phyloP scores from a whole-genome alignment of 2,797 vertebrate genomes.

The Hypotaenidia okinawae region DNA sequence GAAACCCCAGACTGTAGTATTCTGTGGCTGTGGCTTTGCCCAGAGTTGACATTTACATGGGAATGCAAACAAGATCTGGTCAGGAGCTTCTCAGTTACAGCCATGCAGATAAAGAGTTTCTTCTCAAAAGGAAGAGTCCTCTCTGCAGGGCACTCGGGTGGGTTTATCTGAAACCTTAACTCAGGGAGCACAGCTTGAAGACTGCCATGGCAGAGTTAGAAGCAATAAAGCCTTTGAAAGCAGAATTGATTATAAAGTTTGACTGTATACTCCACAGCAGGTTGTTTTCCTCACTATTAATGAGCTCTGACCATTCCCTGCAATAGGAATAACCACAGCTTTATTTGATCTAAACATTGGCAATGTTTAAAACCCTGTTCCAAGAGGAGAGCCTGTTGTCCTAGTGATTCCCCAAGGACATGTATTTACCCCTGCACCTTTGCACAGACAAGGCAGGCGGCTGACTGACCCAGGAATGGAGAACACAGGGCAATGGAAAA shows the following conservation, averaged over 20 bases:
- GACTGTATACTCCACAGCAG: neutral
- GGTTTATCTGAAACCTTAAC: neutral
- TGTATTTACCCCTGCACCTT: neutral
- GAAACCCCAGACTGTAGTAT: neutral
- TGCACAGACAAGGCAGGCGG: neutral
- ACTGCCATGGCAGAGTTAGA: neutral
- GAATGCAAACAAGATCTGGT: neutral
- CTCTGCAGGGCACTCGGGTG: neutral
- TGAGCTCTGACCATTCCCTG: neutral
- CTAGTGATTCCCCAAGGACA: neutral
- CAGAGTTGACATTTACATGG: neutral
- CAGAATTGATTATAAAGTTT: neutral
- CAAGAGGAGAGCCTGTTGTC: neutral
- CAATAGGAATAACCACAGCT: slow-evolving; percentile 21
- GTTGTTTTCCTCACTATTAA: neutral
- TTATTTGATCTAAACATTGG: slow-evolving; percentile 13
- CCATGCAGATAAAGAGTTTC: neutral
- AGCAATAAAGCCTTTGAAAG: neutral
- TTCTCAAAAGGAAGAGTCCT: neutral
- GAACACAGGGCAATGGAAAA: neutral
- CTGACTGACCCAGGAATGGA: slow-evolving; percentile 1
- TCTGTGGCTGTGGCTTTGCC: slow-evolving; percentile 20
- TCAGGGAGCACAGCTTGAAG: neutral
- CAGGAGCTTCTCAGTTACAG: neutral
- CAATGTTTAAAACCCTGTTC: neutral